phyloP scores from a whole-genome alignment of 2,888 invertebrate species.

The Leuctra nigra region DNA sequence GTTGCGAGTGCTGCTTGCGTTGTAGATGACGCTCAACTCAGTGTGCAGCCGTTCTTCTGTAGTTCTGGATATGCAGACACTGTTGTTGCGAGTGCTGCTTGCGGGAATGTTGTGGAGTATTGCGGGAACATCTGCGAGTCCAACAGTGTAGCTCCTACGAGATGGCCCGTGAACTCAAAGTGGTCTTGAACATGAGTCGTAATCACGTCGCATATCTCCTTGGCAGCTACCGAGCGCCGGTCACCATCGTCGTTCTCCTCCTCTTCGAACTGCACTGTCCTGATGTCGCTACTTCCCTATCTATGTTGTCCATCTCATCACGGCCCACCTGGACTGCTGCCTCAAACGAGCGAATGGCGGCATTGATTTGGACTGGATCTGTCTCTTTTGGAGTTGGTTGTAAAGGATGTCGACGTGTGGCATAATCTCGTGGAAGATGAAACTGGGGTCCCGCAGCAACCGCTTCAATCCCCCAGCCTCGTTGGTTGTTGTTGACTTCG shows the following conservation, averaged over 20 bases:
- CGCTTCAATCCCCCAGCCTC: slow-evolving; percentile 6
- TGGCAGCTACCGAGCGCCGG: slow-evolving; percentile 22
- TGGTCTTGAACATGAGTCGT: slow-evolving; percentile 30
- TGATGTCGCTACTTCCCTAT: background rate
- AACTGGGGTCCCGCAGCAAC: slow-evolving; percentile 18
- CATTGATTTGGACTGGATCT: slow-evolving; percentile 16
- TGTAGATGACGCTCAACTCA: no score
- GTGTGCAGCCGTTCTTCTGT: no score
- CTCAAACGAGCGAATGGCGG: slow-evolving; percentile 25
- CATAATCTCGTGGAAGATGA: slow-evolving; percentile 32
- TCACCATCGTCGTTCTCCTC: background rate
- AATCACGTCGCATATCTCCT: slow-evolving; percentile 33
- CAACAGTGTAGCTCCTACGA: slow-evolving; percentile 31
- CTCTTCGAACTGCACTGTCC: background rate
- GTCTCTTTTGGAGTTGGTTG: slow-evolving; percentile 29
- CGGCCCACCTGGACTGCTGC: slow-evolving; percentile 20
- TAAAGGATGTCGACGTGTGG: slow-evolving; percentile 32
- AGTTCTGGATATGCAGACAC: slow-evolving; percentile 27
- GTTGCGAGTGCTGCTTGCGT: no score
- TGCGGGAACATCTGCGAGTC: slow-evolving; percentile 30
- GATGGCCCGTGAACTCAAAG: slow-evolving; percentile 32
- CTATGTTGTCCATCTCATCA: slow-evolving; percentile 2
- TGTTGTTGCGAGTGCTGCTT: slow-evolving; percentile 18
- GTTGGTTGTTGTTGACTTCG: slow-evolving; percentile 8
- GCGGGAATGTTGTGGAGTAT: slow-evolving; percentile 36